A percentile compares a stretch with the other conserved stretches of the same genome.
Conservation (phyloP, 1,140 invertebrate species). For the Zaprionus gabonicus region DNA sequence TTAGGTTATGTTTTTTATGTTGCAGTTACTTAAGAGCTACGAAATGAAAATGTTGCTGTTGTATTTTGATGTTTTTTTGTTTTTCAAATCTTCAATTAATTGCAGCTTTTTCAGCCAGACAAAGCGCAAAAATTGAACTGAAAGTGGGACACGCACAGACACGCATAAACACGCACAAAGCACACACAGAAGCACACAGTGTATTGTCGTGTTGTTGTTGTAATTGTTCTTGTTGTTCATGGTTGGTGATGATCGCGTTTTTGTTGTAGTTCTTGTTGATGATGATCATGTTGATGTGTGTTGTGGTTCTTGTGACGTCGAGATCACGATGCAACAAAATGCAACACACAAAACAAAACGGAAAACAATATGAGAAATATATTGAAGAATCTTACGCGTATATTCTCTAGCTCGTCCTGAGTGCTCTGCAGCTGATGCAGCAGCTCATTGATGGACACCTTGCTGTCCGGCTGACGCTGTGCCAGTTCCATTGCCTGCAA, state of each 20-base stretch:
- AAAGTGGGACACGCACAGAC: constrained; percentile 21
- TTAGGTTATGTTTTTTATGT: constrained; percentile 1
- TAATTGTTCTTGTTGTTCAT: constrained; percentile 28
- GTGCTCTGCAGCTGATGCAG: constrained; percentile 92
- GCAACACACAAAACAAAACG: constrained; percentile 83
- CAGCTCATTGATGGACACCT: constrained; percentile 91
- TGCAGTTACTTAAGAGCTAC: constrained; percentile 11
- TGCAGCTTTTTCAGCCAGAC: constrained; percentile 70
- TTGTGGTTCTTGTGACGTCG: constrained; percentile 33
- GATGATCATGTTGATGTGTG: constrained; percentile 17
- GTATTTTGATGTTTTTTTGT: not conserved
- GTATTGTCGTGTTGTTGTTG: constrained; percentile 47
- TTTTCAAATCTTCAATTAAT: constrained; percentile 60
- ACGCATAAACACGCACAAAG: constrained; percentile 13
- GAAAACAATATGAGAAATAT: constrained; percentile 83
- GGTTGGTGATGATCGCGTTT: constrained; percentile 37
- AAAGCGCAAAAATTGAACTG: constrained; percentile 73
- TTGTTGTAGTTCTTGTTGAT: constrained; percentile 39
- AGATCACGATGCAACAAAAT: constrained; percentile 83
- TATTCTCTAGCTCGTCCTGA: constrained; percentile 92
- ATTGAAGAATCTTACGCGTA: constrained; percentile 89
- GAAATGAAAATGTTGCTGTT: constrained; percentile 47
- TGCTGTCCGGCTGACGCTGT: constrained; percentile 85
- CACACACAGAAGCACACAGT: constrained; percentile 20
- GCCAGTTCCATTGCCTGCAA: constrained; percentile 87